A percentile compares a stretch with the other conserved stretches of the same genome.
Conservation (phyloP, 2,113 vertebrate genomes). For the Numenius arquata region DNA sequence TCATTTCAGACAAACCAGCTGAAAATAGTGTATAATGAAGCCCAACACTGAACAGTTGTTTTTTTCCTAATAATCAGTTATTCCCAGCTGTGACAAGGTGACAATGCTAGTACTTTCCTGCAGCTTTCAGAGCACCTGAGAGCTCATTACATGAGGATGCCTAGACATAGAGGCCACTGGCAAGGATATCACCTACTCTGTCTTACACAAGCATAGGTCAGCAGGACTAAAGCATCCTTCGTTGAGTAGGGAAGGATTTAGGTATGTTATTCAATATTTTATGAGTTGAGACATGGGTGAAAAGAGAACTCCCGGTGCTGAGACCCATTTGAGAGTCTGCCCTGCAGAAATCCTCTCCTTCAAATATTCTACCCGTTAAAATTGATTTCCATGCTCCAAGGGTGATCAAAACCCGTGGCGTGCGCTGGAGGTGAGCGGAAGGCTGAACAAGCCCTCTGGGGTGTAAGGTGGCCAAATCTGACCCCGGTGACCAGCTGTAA, state of each 20-base stretch:
- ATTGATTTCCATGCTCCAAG: not conserved
- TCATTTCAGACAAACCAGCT: not conserved
- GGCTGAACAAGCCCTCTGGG: not conserved
- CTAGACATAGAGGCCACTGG: not conserved
- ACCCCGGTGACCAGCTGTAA: not conserved
- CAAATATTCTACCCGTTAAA: not conserved
- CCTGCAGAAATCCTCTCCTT: not conserved
- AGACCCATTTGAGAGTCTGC: not conserved
- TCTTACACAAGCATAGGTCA: not conserved
- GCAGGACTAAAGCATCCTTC: not conserved
- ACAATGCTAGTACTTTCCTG: not conserved
- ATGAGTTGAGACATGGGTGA: not conserved
- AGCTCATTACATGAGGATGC: not conserved
- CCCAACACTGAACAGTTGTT: not conserved
- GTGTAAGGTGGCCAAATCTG: not conserved
- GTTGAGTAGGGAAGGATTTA: not conserved
- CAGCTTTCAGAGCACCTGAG: not conserved
- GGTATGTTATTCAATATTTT: not conserved
- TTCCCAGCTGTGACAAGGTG: not conserved
- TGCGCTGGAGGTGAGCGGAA: not conserved
- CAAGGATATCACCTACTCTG: not conserved
- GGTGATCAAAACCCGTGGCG: accelerated
- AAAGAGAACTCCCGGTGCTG: not conserved
- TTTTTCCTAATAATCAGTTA: not conserved
- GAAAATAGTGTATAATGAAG: not conserved